Base-by-base conservation (phyloP, 2,888 invertebrate species). In the Zhuqinia jingwanae region DNA sequence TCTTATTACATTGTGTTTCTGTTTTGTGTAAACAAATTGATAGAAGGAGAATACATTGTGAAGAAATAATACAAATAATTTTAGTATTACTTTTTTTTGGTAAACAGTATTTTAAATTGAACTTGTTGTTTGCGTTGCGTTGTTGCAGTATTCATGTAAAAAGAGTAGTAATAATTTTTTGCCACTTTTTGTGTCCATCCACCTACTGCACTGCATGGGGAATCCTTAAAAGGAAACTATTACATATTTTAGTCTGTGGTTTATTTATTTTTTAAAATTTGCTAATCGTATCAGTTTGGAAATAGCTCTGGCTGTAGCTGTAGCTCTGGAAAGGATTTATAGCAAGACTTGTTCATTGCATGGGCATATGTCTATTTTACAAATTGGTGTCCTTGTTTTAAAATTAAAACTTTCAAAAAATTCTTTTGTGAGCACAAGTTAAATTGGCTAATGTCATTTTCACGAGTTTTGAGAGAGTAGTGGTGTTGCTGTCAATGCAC, bases 391-490 rank as follows among this genome's bases (percentile, higher is more conserved):
- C 36, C 36, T 36, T 36, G 36, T 36, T 36, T 36, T 6, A 36
- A 36, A 36, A 6, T 30, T 1, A 63, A 63, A 63, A 63, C 63
- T 63, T 63, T 63, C 63, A 17, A 63, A 63, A 63, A 30, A 36
- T 36, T 30, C 27, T 15, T 63, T 30, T n/a, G 30, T 6, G 15
- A 30, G 30, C 5, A 2, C 13, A 36, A 63, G 30, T 30, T n/a
- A 63, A 63, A n/a, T 30, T 13, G 63, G 27, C 30, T 36, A 30
- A 63, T 30, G 36, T n/a, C 8, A 3, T 36, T 36, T 36, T 36
- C 5, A 36, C 36, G 8, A 36, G 36, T 3, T 36, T 58, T 58
- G 25, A 58, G 25, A 58, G 25, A 25, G 8, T 11, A 25, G 0
- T 22, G 10, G 13, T 10, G 30, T n/a, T 15, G 30, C 63, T 63